phyloP scores from a whole-genome alignment of 2,797 vertebrate species.

The Lateolabrax maculatus region DNA sequence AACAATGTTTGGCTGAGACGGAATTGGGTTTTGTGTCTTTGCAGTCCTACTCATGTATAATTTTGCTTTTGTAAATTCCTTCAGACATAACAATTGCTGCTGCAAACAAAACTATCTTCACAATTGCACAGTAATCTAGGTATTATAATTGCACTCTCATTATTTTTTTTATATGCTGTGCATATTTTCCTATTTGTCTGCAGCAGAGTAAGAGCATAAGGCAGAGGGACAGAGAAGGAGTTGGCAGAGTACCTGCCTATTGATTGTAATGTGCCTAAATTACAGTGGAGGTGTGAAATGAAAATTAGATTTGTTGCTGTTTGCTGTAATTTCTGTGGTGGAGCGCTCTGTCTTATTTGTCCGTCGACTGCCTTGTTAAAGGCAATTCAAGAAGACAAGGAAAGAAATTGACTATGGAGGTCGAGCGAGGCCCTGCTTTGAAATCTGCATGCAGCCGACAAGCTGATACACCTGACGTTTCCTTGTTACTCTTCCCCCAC shows the following conservation, averaged over 20 bases:
- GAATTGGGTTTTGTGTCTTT: not conserved
- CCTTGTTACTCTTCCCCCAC: conserved; percentile 11
- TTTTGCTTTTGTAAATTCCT: conserved; percentile 4
- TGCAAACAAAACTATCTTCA: conserved; percentile 3
- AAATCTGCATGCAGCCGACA: conserved; percentile 50
- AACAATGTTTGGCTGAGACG: conserved; percentile 8
- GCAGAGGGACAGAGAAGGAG: not conserved
- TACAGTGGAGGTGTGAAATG: conserved; percentile 67
- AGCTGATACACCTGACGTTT: conserved; percentile 25
- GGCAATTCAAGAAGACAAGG: conserved; percentile 67
- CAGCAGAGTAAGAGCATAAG: not conserved
- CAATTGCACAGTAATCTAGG: not conserved
- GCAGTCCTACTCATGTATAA: not conserved
- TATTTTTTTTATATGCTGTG: conserved; percentile 35
- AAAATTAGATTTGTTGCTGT: conserved; percentile 69
- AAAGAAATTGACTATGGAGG: conserved; percentile 40
- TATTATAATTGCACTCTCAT: conserved; percentile 38
- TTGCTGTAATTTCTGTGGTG: conserved; percentile 55
- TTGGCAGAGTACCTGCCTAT: conserved; percentile 36
- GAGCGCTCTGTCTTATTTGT: conserved; percentile 51
- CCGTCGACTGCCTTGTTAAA: conserved; percentile 55
- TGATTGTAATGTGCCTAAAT: conserved; percentile 67
- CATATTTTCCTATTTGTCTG: conserved; percentile 27
- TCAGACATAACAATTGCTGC: not conserved
- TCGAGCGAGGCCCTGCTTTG: conserved; percentile 3